A percentile compares a stretch with the other conserved stretches of the same genome.
phyloP scores from a whole-genome alignment of 2,797 vertebrate genomes.

The Lagocephalus sceleratus region DNA sequence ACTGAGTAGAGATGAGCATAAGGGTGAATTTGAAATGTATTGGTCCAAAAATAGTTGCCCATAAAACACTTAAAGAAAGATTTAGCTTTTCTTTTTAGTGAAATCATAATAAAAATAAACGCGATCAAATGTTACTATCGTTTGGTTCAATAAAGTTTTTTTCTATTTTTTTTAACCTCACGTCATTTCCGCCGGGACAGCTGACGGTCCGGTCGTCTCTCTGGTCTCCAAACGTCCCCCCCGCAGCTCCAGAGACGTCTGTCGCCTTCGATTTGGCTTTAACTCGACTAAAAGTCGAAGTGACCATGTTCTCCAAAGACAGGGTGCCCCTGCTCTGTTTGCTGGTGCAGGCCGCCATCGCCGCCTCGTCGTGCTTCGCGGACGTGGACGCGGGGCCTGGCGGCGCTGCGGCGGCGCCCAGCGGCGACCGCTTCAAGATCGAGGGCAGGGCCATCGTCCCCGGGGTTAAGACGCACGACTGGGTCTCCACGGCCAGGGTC shows the following conservation, averaged over 20 bases:
- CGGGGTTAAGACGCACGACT: constrained; percentile 89
- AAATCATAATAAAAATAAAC: neutral
- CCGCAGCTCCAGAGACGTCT: constrained; percentile 3
- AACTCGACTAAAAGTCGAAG: neutral
- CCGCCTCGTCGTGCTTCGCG: constrained; percentile 53
- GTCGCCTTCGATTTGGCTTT: neutral
- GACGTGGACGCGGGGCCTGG: constrained; percentile 76
- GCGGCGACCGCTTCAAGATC: constrained; percentile 88
- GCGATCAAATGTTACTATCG: neutral
- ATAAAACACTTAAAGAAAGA: too few species aligned
- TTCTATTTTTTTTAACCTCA: constrained; percentile 22
- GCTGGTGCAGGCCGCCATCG: constrained; percentile 48
- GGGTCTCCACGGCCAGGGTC: constrained; percentile 88
- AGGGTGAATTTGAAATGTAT: too few species aligned
- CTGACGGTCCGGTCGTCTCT: constrained; percentile 39
- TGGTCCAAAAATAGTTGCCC: too few species aligned
- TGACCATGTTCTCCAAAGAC: constrained; percentile 16
- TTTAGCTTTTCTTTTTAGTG: neutral
- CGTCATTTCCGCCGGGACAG: constrained; percentile 54
- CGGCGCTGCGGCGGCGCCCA: constrained; percentile 41
- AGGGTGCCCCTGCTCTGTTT: constrained; percentile 39
- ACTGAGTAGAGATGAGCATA: too few species aligned
- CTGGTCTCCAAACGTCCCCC: neutral
- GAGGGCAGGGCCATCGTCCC: constrained; percentile 91
- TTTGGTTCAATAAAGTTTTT: constrained; percentile 52